phyloP scores from a whole-genome alignment of 2,797 vertebrate genomes.

The Melanotaenia maccullochi region DNA sequence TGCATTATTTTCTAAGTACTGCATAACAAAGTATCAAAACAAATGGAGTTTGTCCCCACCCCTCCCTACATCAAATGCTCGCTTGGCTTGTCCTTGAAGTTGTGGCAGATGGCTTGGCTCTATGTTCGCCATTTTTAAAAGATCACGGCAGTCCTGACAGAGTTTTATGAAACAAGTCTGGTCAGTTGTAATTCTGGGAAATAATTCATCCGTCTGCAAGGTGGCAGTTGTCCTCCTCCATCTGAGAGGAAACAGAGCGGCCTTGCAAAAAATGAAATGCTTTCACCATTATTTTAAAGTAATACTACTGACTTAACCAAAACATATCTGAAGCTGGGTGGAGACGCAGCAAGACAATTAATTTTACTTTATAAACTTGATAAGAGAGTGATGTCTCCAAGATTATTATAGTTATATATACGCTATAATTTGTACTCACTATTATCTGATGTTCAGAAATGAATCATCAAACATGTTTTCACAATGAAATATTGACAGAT shows the following conservation, averaged over 20 bases:
- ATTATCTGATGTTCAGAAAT: neutral
- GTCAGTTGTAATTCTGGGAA: conserved; percentile 2
- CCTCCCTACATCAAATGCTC: neutral
- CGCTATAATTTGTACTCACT: neutral
- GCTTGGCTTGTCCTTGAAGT: neutral
- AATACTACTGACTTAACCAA: neutral
- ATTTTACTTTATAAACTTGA: neutral
- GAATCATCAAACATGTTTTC: neutral
- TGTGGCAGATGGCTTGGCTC: conserved; percentile 14
- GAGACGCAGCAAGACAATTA: neutral
- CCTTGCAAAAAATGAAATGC: neutral
- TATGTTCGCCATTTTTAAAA: conserved; percentile 2
- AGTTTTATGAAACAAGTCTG: conserved; percentile 17
- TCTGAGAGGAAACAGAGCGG: neutral
- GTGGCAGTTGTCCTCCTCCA: neutral
- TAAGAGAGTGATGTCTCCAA: neutral
- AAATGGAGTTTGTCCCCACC: neutral
- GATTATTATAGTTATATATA: neutral
- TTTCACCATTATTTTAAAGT: neutral
- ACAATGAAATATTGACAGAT: neutral
- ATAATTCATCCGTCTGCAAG: conserved; percentile 9
- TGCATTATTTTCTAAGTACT: neutral
- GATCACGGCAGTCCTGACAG: neutral
- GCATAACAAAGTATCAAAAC: neutral
- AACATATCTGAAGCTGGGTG: neutral